Percentiles rank a stretch among this genome's conserved stretches.
Conservation (phyloP, 2,888 invertebrate genomes). For the Rhagophthalmus giganteus region DNA sequence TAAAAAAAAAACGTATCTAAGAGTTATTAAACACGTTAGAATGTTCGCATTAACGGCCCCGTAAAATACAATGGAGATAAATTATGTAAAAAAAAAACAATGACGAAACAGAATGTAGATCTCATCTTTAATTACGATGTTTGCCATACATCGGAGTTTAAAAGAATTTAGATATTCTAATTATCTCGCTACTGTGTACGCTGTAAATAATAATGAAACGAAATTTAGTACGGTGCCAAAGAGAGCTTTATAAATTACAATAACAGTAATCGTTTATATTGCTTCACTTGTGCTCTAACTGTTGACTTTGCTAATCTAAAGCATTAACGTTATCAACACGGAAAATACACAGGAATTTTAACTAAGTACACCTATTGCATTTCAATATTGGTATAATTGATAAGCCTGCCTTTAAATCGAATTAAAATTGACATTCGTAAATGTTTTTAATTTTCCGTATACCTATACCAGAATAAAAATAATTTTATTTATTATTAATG, state of each 20-base stretch:
- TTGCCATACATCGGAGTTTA: background rate
- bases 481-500: background rate
- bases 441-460: too few relatives aligned
- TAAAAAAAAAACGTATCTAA: too few relatives aligned
- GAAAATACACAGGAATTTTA: too few relatives aligned
- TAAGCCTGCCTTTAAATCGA: too few relatives aligned
- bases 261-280: background rate
- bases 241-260: background rate
- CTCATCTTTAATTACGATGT: background rate
- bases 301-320: background rate
- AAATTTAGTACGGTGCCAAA: background rate
- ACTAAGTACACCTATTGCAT: too few relatives aligned
- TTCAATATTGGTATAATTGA: too few relatives aligned
- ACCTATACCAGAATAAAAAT: too few relatives aligned
- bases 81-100: background rate
- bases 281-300: background rate
- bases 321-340: background rate
- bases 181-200: background rate
- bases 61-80: too few relatives aligned
- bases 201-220: conserved; percentile 2
- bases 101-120: background rate
- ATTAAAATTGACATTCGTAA: too few relatives aligned
- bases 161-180: background rate
- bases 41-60: too few relatives aligned
- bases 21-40: too few relatives aligned